Evolutionary conservation across 2,113 vertebrate genomes (phyloP), one percentile per base, ranked within the genome.

Genomic region (Pongo pygmaeus): DNA sequence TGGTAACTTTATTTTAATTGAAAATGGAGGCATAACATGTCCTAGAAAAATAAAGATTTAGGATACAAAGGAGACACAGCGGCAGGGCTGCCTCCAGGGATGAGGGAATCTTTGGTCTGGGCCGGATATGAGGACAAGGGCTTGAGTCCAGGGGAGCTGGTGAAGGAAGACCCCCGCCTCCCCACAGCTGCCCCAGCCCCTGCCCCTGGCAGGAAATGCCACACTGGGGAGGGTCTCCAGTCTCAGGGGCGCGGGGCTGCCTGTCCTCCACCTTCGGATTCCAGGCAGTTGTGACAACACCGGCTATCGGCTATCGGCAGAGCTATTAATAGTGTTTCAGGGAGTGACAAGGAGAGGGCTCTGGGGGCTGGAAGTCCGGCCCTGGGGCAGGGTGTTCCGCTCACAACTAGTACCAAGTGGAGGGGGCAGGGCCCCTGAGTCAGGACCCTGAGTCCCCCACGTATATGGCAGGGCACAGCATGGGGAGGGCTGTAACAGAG

Each of bases 41-140:
- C 81, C 97, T 98, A 98, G 93, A 98, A 98, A 98, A 98, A 98
- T 98, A 98, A 97, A 97, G 79, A 97, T 98, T 97, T 98, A 90
- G 80, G 38, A 85, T 97, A 97, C 91, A 97, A 98, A 98, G 92
- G 96, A 93, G 85, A 96, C 64, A 78, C 17, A 13, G 46, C 79
- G 94, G 35, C 94, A 67, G 72, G 64, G 70, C 17, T 78, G 40
- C 95, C 98, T 94, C 98, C 46, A 0, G 43, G 20, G 74, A n/a
- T 5, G 52, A 83, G 43, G 89, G 81, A 14, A 16, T 98, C 98
- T 98, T 98, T 98, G 98, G 98, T 98, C 96, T 98, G 97, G 97
- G 98, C 84, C 95, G 85, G 81, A 90, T 2, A 23, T 64, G 84
- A 75, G 18, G 6, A 6, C 1, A 32, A 30, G 91, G 83, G 87